Percentiles rank a stretch among this genome's conserved stretches.
Conservation (phyloP, 2,888 invertebrate species). For the Lasioglossum lativentre region DNA sequence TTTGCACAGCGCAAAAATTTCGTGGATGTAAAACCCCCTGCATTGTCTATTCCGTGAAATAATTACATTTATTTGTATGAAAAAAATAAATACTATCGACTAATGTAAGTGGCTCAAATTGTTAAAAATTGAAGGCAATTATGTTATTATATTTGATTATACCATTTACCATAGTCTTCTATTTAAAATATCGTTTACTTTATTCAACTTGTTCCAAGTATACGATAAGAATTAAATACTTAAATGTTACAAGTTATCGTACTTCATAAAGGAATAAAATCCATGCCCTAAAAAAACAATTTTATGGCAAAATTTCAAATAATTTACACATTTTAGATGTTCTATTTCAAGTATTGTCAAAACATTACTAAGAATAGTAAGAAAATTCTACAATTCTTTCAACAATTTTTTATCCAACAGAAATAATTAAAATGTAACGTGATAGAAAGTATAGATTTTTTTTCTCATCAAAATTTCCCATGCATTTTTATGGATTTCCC, state of each 20-base stretch:
- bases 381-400: neutral
- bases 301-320: neutral
- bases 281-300: rapidly evolving
- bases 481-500: neutral
- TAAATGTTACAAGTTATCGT: neutral
- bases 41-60: constrained; percentile 2
- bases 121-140: neutral
- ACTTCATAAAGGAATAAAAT: neutral
- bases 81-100: neutral
- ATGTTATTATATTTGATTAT: neutral
- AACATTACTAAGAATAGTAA: neutral
- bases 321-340: neutral
- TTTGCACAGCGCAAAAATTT: constrained; percentile 12
- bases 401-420: neutral
- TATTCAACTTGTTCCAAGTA: neutral
- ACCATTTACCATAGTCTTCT: neutral
- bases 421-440: neutral
- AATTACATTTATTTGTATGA: neutral
- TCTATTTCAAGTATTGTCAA: neutral
- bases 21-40: neutral
- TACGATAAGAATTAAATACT: neutral
- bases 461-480: constrained; percentile 1
- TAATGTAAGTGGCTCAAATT: neutral
- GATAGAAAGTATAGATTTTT: neutral
- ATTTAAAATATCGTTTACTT: neutral